These are phyloP conservation scores for Chiloscyllium punctatum DNA, from an alignment of 2,797 vertebrate genomes.

Conservation along the genomic window DNA sequence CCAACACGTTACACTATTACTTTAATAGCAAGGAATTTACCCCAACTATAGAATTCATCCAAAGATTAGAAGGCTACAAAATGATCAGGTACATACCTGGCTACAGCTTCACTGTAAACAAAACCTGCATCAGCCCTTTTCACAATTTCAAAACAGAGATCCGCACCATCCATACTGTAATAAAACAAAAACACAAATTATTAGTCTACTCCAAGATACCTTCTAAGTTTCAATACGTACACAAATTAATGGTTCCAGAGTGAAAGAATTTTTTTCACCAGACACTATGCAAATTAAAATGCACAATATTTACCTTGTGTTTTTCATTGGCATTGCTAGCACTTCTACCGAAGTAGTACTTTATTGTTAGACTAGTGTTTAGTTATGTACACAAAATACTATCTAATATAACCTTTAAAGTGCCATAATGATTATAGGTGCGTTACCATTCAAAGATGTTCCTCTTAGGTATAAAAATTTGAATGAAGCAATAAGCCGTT, in stretches of 20 bases:
- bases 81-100: constrained; percentile 70
- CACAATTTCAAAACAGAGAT: constrained; percentile 97
- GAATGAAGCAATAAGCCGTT: not conserved
- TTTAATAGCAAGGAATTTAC: not conserved
- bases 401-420: not conserved
- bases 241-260: not conserved
- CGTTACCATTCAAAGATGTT: not conserved
- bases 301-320: not conserved
- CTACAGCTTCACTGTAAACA: constrained; percentile 97
- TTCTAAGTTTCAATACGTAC: not conserved
- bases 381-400: not conserved
- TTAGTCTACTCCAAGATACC: not conserved
- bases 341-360: not conserved
- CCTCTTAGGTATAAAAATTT: not conserved
- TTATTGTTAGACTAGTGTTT: not conserved
- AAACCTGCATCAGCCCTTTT: constrained; percentile 96
- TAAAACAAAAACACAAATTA: constrained; percentile 42
- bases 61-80: not conserved
- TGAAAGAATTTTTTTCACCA: not conserved
- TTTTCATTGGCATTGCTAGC: not conserved
- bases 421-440: not conserved
- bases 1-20: not conserved
- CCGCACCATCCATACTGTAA: constrained; percentile 91
- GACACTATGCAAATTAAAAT: not conserved
- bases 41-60: not conserved